Conservation (phyloP, 2,797 vertebrate genomes). For the Myiotriccus ornatus region DNA sequence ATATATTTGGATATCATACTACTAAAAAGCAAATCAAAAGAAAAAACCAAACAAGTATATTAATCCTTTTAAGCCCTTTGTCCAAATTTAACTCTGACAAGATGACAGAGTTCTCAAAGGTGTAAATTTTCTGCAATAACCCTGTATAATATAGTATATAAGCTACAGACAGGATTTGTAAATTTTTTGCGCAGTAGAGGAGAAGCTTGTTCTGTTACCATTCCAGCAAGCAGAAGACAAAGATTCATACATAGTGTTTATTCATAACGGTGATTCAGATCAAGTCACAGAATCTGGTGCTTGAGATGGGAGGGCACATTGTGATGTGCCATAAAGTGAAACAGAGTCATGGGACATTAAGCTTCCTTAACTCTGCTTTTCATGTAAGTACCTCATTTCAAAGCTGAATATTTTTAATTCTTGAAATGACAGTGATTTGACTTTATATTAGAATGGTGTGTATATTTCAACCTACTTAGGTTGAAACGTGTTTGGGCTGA, state of each 20-base stretch:
- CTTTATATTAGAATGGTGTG: neutral
- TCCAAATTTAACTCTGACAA: neutral
- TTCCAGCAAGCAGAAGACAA: neutral
- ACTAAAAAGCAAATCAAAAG: neutral
- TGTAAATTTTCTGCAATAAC: neutral
- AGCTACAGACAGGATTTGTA: neutral
- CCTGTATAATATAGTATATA: neutral
- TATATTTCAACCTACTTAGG: neutral
- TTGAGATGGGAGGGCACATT: neutral
- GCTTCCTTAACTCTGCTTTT: neutral
- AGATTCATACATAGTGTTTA: neutral
- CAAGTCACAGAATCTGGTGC: neutral
- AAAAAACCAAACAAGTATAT: neutral
- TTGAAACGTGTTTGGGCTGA: neutral
- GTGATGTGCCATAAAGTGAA: neutral
- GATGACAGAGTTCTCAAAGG: neutral
- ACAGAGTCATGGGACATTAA: neutral
- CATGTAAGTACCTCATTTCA: rapidly evolving
- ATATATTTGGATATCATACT: neutral
- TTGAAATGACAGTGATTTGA: neutral
- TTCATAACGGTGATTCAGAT: neutral
- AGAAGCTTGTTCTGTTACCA: neutral
- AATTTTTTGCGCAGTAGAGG: neutral
- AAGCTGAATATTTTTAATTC: neutral
- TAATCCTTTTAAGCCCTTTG: neutral